phyloP scores from a whole-genome alignment of 2,888 invertebrate genomes.

The Exocentrus adspersus region DNA sequence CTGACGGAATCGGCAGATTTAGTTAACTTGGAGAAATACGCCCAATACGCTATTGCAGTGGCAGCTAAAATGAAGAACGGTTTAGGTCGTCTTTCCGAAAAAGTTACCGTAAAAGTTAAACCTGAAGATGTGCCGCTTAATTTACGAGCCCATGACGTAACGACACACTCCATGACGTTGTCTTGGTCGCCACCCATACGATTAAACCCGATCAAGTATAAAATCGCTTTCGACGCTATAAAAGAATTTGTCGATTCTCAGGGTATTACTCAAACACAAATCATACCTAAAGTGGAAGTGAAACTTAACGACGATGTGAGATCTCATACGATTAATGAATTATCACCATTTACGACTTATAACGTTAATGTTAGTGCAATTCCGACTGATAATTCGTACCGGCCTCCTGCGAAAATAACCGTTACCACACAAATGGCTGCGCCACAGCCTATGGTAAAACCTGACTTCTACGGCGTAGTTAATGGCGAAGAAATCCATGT shows the following conservation, averaged over 20 bases:
- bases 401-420: slow-evolving; percentile 91
- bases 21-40: slow-evolving; percentile 88
- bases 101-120: slow-evolving; percentile 85
- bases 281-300: slow-evolving; percentile 78
- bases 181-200: slow-evolving; percentile 91
- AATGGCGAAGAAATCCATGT: slow-evolving; percentile 88
- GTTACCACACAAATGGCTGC: slow-evolving; percentile 97
- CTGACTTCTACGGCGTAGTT: slow-evolving; percentile 91
- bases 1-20: slow-evolving; percentile 91
- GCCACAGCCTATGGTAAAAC: slow-evolving; percentile 95
- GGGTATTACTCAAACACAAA: slow-evolving; percentile 89
- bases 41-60: slow-evolving; percentile 91
- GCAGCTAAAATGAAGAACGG: slow-evolving; percentile 85
- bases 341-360: slow-evolving; percentile 94
- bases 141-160: slow-evolving; percentile 88
- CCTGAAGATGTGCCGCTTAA: slow-evolving; percentile 93
- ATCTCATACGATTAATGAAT: slow-evolving; percentile 83
- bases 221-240: slow-evolving; percentile 90
- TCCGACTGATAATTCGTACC: slow-evolving; percentile 81
- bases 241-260: slow-evolving; percentile 95
- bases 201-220: slow-evolving; percentile 88
- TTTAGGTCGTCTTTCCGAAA: slow-evolving; percentile 87
- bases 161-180: slow-evolving; percentile 92
- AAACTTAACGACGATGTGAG: slow-evolving; percentile 77
- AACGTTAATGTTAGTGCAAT: slow-evolving; percentile 93